Conservation (phyloP, 23 tunicate genomes). For the Styela plicata region DNA sequence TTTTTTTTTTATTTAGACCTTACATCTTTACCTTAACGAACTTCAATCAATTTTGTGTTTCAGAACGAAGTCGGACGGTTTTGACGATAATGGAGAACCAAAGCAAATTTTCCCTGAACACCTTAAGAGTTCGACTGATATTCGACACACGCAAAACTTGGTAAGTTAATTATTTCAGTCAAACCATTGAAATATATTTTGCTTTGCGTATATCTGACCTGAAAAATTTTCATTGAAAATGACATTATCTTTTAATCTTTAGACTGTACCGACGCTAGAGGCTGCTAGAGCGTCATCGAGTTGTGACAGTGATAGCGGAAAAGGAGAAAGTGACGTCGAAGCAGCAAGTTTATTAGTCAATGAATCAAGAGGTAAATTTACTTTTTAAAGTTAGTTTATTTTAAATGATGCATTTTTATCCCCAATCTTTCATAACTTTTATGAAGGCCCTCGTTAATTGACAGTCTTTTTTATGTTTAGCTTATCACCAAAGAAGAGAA, state of each 20-base stretch:
- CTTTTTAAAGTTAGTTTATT: no score
- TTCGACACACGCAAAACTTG: not conserved
- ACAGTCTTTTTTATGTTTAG: not conserved
- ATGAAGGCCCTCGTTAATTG: not conserved
- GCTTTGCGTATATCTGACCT: no score
- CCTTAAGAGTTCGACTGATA: not conserved
- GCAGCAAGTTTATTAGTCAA: constrained; percentile 27
- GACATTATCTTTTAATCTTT: no score
- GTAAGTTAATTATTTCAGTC: no score
- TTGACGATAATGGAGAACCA: not conserved
- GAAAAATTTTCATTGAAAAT: no score
- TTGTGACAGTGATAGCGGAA: constrained; percentile 32
- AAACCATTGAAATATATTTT: no score
- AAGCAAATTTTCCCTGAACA: not conserved
- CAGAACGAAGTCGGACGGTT: not conserved
- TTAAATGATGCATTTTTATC: not conserved
- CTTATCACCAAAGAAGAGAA: not conserved
- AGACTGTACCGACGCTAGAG: not conserved
- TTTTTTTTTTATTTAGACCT: no score
- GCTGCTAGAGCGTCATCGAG: not conserved
- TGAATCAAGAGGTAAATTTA: constrained; percentile 3
- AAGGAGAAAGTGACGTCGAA: constrained; percentile 34
- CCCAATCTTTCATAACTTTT: not conserved
- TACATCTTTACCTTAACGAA: no score
- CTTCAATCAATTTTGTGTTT: no score